Percentiles rank a stretch among this genome's conserved stretches.
Conservation (phyloP, 2,888 invertebrate genomes). For the Drosophila subsilvestris region DNA sequence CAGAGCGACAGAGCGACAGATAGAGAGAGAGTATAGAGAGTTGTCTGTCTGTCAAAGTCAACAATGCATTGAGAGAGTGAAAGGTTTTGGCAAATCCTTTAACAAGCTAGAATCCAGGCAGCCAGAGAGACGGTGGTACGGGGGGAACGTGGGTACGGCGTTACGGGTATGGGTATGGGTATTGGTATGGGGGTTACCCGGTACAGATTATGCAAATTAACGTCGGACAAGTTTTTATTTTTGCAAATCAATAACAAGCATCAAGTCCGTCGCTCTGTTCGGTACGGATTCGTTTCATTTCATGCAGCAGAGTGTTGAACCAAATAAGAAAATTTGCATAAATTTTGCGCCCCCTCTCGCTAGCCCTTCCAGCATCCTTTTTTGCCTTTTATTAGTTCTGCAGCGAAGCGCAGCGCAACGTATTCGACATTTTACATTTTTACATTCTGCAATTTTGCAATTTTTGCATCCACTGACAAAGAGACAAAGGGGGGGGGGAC, state of each 20-base stretch:
- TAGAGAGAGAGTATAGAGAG: slow-evolving; percentile 11
- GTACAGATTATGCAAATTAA: slow-evolving; percentile 72
- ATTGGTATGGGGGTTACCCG: too few species aligned
- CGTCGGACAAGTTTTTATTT: slow-evolving; percentile 53
- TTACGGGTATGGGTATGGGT: too few species aligned
- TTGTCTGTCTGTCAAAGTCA: slow-evolving; percentile 55
- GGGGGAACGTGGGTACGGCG: too few species aligned
- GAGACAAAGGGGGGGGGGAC: slow-evolving; percentile 7
- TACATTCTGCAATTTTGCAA: slow-evolving; percentile 49
- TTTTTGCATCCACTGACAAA: slow-evolving; percentile 42
- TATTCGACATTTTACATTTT: slow-evolving; percentile 59
- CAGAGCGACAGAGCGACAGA: slow-evolving; percentile 23
- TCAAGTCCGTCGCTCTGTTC: slow-evolving; percentile 33
- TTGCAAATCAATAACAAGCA: slow-evolving; percentile 62
- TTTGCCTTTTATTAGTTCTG: slow-evolving; percentile 63
- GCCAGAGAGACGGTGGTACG: slow-evolving; percentile 14
- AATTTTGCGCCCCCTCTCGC: slow-evolving; percentile 25
- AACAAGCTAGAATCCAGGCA: slow-evolving; percentile 59
- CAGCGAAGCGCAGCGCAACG: slow-evolving; percentile 29
- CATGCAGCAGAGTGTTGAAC: slow-evolving; percentile 31
- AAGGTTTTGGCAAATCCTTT: slow-evolving; percentile 70
- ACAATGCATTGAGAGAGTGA: slow-evolving; percentile 72
- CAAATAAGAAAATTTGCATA: slow-evolving; percentile 62
- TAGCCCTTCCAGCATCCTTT: slow-evolving; percentile 51
- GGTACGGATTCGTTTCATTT: background rate